These are phyloP conservation scores for Puffinus mauretanicus DNA, from an alignment of 2,113 vertebrate species.

Conservation along the genomic window DNA sequence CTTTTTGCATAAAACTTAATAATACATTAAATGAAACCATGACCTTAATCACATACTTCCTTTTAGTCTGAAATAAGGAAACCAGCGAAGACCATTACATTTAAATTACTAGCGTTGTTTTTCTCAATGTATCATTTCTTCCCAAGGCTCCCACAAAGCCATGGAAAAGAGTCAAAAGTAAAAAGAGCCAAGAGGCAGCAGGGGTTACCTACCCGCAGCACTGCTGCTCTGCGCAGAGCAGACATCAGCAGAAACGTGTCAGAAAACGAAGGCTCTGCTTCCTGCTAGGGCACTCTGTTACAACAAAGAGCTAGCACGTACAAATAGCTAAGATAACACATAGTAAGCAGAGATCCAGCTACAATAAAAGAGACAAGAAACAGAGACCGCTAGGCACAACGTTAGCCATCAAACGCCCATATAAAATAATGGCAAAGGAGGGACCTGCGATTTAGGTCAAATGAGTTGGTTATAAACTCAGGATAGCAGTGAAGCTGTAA, in stretches of 20 bases:
- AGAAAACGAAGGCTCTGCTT: not conserved
- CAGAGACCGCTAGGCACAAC: not conserved
- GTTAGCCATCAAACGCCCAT: not conserved
- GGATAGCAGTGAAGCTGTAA: not conserved
- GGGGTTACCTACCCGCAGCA: not conserved
- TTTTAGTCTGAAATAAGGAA: slow-evolving; percentile 15
- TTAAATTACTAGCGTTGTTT: not conserved
- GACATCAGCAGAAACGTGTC: not conserved
- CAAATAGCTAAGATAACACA: not conserved
- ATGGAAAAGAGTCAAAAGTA: not conserved
- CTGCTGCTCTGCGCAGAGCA: not conserved
- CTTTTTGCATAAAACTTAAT: not conserved
- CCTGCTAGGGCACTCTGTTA: not conserved
- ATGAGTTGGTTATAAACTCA: not conserved
- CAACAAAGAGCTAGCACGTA: not conserved
- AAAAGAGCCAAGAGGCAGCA: not conserved
- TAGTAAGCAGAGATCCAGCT: not conserved
- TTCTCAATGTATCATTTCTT: not conserved
- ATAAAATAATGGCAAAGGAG: not conserved
- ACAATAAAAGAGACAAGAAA: not conserved
- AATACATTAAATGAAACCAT: not conserved
- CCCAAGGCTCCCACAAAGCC: not conserved
- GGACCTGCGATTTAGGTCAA: not conserved
- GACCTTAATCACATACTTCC: not conserved
- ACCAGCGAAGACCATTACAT: not conserved